These are phyloP conservation scores for Caradrina kadenii DNA, from an alignment of 2,888 invertebrate genomes.

Conservation along the genomic window DNA sequence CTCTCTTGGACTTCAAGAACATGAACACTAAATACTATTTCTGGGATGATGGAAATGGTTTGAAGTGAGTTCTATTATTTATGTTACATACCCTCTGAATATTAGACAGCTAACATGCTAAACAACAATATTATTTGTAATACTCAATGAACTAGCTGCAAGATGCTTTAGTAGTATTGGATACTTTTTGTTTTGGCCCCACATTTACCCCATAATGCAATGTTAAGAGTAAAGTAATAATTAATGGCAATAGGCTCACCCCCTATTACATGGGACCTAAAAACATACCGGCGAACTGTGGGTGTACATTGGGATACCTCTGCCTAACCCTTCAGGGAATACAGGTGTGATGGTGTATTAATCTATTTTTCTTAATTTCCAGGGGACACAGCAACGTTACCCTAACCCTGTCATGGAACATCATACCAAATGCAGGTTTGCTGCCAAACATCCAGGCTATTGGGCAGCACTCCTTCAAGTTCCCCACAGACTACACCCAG, in stretches of 20 bases:
- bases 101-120: background rate
- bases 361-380: slow-evolving; percentile 78
- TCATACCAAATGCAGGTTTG: slow-evolving; percentile 99
- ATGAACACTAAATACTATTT: slow-evolving; percentile 99
- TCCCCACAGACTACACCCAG: slow-evolving; percentile 96
- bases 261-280: too few relatives aligned
- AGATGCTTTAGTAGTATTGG: too few relatives aligned
- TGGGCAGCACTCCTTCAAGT: slow-evolving; percentile 96
- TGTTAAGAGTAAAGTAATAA: too few relatives aligned
- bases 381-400: slow-evolving; percentile 98
- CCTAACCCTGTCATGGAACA: slow-evolving; percentile 98
- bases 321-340: too few relatives aligned
- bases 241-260: too few relatives aligned
- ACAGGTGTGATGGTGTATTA: background rate
- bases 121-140: too few relatives aligned
- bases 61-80: slow-evolving; percentile 92
- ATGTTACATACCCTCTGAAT: background rate
- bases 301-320: too few relatives aligned
- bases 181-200: background rate
- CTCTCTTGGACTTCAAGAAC: slow-evolving; percentile 97
- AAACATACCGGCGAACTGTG: too few relatives aligned
- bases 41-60: slow-evolving; percentile 99
- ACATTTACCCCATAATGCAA: background rate
- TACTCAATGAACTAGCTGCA: background rate
- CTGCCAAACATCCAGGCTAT: slow-evolving; percentile 96